A percentile compares a stretch with the other conserved stretches of the same genome.
Conservation (phyloP, 2,113 vertebrate genomes). For the human region DNA sequence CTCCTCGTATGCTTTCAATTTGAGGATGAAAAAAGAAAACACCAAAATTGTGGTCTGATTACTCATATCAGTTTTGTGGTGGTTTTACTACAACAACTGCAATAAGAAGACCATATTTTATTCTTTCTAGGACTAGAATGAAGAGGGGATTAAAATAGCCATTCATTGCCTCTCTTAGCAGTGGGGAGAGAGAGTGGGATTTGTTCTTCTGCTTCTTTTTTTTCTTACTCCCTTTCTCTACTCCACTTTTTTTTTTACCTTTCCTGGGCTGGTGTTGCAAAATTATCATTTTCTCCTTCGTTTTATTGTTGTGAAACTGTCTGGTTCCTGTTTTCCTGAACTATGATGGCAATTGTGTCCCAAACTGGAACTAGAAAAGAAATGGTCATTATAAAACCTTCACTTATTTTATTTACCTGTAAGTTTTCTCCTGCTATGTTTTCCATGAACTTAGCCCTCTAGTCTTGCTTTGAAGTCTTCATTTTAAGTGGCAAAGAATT, state of each 20-base stretch:
- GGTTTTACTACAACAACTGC: not conserved
- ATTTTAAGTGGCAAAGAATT: not conserved
- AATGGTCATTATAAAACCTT: not conserved
- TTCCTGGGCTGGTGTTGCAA: not conserved
- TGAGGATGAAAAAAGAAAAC: not conserved
- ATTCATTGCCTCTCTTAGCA: not conserved
- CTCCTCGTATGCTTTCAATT: not conserved
- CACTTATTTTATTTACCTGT: not conserved
- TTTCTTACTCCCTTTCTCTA: not conserved
- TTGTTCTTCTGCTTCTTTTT: not conserved
- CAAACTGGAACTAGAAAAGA: not conserved
- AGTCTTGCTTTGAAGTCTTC: not conserved
- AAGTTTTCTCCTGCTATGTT: not conserved
- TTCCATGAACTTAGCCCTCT: not conserved
- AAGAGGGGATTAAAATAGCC: not conserved
- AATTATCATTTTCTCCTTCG: not conserved
- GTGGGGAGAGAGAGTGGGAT: not conserved
- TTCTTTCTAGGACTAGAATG: not conserved
- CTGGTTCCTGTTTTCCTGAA: not conserved
- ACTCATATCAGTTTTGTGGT: not conserved
- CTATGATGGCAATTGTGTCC: not conserved
- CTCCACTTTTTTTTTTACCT: not conserved
- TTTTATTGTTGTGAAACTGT: not conserved
- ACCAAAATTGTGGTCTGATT: not conserved
- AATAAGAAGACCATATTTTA: not conserved